Conservation (phyloP, 2,797 vertebrate species). For the Poliocrania exsul region DNA sequence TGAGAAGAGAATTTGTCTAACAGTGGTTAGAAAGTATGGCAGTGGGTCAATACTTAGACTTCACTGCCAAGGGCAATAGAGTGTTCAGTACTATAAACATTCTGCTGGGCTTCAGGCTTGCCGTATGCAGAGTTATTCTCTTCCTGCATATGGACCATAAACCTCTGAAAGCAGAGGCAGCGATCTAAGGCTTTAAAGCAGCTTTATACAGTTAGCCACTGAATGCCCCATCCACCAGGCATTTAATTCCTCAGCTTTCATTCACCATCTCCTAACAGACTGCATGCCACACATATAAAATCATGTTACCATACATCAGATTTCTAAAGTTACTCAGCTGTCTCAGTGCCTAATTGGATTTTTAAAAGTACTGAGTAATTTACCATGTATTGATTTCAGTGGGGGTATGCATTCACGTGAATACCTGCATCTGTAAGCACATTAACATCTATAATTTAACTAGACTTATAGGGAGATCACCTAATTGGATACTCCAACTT, state of each 20-base stretch:
- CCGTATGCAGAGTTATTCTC: neutral
- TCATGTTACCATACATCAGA: neutral
- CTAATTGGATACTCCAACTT: slow-evolving; percentile 9
- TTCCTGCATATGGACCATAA: neutral
- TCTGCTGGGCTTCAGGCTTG: neutral
- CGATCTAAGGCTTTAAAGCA: neutral
- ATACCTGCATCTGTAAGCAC: neutral
- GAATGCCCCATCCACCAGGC: neutral
- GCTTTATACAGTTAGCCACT: neutral
- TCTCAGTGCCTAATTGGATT: slow-evolving; percentile 8
- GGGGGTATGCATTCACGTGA: neutral
- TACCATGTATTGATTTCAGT: slow-evolving; percentile 27
- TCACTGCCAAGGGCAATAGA: slow-evolving; percentile 23
- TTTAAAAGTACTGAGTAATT: slow-evolving; percentile 15
- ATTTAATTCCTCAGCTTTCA: neutral
- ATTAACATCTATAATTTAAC: slow-evolving; percentile 20
- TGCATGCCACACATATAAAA: neutral
- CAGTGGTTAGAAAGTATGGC: neutral
- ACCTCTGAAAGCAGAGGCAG: neutral
- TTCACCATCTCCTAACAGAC: neutral
- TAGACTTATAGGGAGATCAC: neutral
- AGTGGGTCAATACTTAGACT: slow-evolving; percentile 6
- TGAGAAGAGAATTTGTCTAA: neutral
- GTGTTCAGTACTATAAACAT: neutral
- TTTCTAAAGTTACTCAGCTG: slow-evolving; percentile 2